These are phyloP conservation scores for Megathymus violae DNA, from an alignment of 1,140 invertebrate species.

Conservation along the genomic window DNA sequence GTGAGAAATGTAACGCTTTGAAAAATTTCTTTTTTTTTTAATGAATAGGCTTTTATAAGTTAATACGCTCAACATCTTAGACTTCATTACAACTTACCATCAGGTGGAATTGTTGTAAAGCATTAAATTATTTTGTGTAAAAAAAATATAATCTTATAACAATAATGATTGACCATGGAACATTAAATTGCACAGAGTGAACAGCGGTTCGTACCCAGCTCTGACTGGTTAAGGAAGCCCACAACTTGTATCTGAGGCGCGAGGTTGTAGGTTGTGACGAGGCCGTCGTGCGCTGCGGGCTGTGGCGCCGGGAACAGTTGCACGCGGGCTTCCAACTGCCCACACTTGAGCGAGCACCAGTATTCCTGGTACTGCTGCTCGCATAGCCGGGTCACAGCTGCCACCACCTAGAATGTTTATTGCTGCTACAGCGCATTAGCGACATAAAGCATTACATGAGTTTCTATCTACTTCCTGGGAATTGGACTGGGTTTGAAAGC, in stretches of 20 bases:
- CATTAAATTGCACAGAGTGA: no score
- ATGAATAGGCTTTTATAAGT: no score
- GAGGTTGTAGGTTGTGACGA: slow-evolving; percentile 58
- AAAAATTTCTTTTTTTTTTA: no score
- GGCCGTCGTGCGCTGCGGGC: slow-evolving; percentile 58
- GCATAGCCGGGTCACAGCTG: slow-evolving; percentile 70
- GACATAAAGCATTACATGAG: no score
- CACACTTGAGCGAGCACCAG: slow-evolving; percentile 76
- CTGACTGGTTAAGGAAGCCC: slow-evolving; percentile 74
- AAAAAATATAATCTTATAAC: not conserved
- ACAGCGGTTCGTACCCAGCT: slow-evolving; percentile 76
- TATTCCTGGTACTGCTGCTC: slow-evolving; percentile 79
- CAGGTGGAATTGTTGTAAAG: no score
- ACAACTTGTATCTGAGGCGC: slow-evolving; percentile 72
- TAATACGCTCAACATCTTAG: no score
- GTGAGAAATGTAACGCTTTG: no score
- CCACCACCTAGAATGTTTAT: slow-evolving; percentile 60
- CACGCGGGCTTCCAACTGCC: slow-evolving; percentile 72
- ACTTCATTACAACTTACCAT: no score
- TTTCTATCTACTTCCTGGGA: no score
- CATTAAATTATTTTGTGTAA: no score
- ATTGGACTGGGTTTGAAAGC: no score
- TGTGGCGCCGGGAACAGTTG: slow-evolving; percentile 74
- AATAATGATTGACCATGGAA: slow-evolving; percentile 1
- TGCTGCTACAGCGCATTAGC: no score